These are phyloP conservation scores for Mythimna vitellina DNA, from an alignment of 2,888 invertebrate species.

Conservation along the genomic window DNA sequence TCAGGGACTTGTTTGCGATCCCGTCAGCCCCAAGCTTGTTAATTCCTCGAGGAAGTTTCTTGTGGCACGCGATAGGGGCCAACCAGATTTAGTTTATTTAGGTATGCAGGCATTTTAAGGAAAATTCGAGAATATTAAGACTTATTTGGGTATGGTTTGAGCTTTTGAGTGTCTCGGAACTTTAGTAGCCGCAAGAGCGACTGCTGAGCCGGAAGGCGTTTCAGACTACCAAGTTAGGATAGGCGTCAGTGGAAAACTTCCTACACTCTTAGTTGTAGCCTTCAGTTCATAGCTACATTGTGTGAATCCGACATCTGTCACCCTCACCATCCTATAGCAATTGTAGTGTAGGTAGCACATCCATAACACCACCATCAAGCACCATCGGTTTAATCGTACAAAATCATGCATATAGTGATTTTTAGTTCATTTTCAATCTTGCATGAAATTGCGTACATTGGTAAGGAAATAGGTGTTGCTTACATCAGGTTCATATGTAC, in stretches of 20 bases:
- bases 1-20: slow-evolving; percentile 72
- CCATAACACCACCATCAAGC: neutral
- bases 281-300: no score
- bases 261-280: neutral
- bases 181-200: neutral
- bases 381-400: no score
- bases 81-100: slow-evolving; percentile 35
- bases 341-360: neutral
- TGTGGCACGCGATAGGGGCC: slow-evolving; percentile 68
- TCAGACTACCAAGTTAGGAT: neutral
- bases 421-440: no score
- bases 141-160: neutral
- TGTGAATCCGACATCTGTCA: neutral
- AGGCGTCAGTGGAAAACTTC: neutral
- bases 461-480: no score
- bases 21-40: slow-evolving; percentile 73
- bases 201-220: neutral
- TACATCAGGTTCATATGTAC: no score
- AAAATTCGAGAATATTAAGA: neutral
- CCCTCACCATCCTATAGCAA: no score
- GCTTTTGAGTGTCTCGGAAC: neutral
- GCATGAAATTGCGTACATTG: no score
- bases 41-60: slow-evolving; percentile 72
- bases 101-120: neutral
- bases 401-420: no score